Percentiles rank a stretch among this genome's conserved stretches.
phyloP scores from a whole-genome alignment of 2,113 vertebrate species.

The Morphnarchus princeps region DNA sequence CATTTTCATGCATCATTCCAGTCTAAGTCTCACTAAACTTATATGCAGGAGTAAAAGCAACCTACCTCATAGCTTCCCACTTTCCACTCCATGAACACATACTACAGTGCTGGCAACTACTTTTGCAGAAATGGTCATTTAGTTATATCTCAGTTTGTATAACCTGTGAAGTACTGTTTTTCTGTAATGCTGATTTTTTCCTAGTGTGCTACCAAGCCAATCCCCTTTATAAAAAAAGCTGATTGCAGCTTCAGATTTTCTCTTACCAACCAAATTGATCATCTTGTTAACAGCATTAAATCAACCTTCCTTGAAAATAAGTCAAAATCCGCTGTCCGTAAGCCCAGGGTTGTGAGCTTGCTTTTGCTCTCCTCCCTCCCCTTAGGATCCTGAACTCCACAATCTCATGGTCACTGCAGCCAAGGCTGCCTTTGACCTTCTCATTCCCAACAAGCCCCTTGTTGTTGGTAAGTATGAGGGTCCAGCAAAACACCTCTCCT shows the following conservation, averaged over 20 bases:
- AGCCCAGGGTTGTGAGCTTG: neutral
- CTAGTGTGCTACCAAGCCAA: neutral
- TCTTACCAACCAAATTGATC: neutral
- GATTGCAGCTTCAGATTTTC: neutral
- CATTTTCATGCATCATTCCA: neutral
- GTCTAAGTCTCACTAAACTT: neutral
- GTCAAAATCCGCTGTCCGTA: neutral
- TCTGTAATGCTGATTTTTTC: neutral
- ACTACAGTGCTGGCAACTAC: neutral
- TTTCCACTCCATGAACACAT: neutral
- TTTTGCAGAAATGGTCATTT: neutral
- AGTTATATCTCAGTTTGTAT: neutral
- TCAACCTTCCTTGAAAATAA: neutral
- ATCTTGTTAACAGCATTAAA: neutral
- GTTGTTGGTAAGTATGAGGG: neutral
- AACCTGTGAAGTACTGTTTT: neutral
- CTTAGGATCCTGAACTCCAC: neutral
- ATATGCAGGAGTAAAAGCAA: neutral
- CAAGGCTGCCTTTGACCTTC: neutral
- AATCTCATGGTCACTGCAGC: neutral
- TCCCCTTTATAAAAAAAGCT: neutral
- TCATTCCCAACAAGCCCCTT: neutral
- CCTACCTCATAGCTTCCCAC: neutral
- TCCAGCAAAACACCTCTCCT: neutral
- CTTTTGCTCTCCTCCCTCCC: neutral